Evolutionary conservation across 1,140 invertebrate species (phyloP).

Genomic region (Cheumatopsyche charites): DNA sequence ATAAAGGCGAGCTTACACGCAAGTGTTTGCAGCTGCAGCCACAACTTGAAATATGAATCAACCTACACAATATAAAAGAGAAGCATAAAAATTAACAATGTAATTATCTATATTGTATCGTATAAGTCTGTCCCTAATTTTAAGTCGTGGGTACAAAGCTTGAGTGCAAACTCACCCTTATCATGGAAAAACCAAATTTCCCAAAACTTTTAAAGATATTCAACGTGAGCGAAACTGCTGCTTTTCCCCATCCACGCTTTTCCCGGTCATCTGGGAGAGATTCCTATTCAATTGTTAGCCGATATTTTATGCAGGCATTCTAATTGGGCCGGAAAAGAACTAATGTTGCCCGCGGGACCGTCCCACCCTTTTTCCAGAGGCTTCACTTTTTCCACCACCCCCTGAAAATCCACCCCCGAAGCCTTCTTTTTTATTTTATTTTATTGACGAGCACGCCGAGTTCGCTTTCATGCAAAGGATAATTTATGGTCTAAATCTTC

Average conservation of each 20-base stretch:
- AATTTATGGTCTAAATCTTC: slow-evolving; percentile 43
- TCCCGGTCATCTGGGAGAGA: slow-evolving; percentile 37
- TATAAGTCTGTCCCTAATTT: too few relatives aligned
- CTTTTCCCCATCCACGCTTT: slow-evolving; percentile 34
- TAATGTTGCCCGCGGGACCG: slow-evolving; percentile 45
- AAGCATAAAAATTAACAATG: too few relatives aligned
- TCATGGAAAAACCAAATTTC: too few relatives aligned
- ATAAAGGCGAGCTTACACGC: too few relatives aligned
- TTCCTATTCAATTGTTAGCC: slow-evolving; percentile 48
- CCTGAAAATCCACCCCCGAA: not conserved
- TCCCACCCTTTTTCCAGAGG: not conserved
- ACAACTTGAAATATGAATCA: too few relatives aligned
- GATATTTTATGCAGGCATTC: slow-evolving; percentile 50
- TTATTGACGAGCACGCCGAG: slow-evolving; percentile 38
- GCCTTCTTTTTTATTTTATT: slow-evolving; percentile 26
- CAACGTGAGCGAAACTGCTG: not conserved
- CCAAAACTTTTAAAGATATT: not conserved
- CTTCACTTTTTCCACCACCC: not conserved
- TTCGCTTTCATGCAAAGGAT: slow-evolving; percentile 46
- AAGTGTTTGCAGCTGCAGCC: too few relatives aligned
- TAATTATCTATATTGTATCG: too few relatives aligned
- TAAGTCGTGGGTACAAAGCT: too few relatives aligned
- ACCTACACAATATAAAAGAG: too few relatives aligned
- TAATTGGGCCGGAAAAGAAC: slow-evolving; percentile 48
- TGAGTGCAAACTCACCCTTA: too few relatives aligned